Evolutionary conservation across 2,797 vertebrate genomes (phyloP), one percentile per base, ranked within the genome.

Genomic region (Centropyge bicolor): DNA sequence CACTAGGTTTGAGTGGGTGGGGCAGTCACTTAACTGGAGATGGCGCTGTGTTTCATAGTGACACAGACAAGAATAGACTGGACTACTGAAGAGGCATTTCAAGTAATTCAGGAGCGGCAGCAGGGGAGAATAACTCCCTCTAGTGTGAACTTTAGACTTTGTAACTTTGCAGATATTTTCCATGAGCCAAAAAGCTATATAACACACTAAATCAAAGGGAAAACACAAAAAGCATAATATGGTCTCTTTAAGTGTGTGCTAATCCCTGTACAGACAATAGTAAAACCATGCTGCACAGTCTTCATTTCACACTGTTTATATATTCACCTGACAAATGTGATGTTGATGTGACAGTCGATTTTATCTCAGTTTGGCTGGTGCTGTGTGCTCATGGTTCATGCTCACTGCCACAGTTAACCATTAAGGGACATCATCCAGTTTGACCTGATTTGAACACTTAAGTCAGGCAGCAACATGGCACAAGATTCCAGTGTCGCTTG

Each of bases 241-340:
- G 27, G 27, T 31, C 27, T 31, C 27, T 31, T 31, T 31, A 4
- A 46, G 13, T 64, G 35, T 56, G 56, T 17, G 2, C 11, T 60
- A 20, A 49, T 13, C 46, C 8, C 38, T 54, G 12, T 55, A 4
- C 4, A 6, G 13, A 40, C 0, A 45, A 51, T 31, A 27, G 8
- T 35, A 22, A 64, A 51, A 27, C 24, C 20, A 64, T 22, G 10
- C 6, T 46, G 19, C 2, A 38, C 57, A 40, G 46, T 43, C 49
- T n/a, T n/a, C 57, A 48, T 24, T 61, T 55, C 20, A 49, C 54
- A 35, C 12, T 54, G n/a, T 54, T 54, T 11, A 36, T 51, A 6
- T 35, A 31, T 41, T 11, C 38, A 73, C 35, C 48, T 60, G 27
- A 13, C 3, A 49, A 51, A 64, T 65, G 65, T 74, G 52, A 74